Base-by-base conservation (phyloP, 1,140 invertebrate genomes). In the Ceratitis capitata region DNA sequence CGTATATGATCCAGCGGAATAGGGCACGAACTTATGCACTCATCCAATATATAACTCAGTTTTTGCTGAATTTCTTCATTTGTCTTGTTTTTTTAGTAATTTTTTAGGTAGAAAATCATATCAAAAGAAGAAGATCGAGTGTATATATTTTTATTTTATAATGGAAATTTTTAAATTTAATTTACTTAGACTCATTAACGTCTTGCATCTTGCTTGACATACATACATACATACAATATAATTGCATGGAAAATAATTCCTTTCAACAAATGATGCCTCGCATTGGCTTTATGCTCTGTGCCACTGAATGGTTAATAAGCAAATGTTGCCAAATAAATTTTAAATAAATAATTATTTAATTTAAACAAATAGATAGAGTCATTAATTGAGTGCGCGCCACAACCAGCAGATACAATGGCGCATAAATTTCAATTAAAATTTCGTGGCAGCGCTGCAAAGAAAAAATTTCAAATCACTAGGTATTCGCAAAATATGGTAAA, bases 401-500 rank as follows among this genome's bases (percentile, higher is more conserved):
- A 19, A 64, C 29, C 29, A 64, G n/a, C n/a, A n/a, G n/a, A 32
- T 29, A 64, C n/a, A 45, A 35, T 78, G 69, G 16, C 7, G 69
- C 69, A 78, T 78, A 78, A 78, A 78, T 78, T 45, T 45, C 69
- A 78, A 78, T 78, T 78, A 23, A 45, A 78, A 42, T 35, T 32
- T 32, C 3, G 29, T 64, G 6, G 4, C 32, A 23, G 3, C 32
- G 29, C 4, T 14, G 32, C 39, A 16, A 10, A 35, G 16, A 4
- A 69, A 69, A 69, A 69, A 10, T 29, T 35, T 7, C 19, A 74
- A 78, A 45, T 35, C 69, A 23, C 69, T 45, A 78, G 26, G 69
- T 39, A 78, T 45, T 78, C 32, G 69, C 69, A 78, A 78, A 78
- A 78, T 78, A 78, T 78, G 69, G 69, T 39, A 78, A 78, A 78